Percentiles rank a stretch among this genome's conserved stretches.
Evolutionary conservation across 2,888 invertebrate species (phyloP).

Genomic region (Amphipoea lucens): DNA sequence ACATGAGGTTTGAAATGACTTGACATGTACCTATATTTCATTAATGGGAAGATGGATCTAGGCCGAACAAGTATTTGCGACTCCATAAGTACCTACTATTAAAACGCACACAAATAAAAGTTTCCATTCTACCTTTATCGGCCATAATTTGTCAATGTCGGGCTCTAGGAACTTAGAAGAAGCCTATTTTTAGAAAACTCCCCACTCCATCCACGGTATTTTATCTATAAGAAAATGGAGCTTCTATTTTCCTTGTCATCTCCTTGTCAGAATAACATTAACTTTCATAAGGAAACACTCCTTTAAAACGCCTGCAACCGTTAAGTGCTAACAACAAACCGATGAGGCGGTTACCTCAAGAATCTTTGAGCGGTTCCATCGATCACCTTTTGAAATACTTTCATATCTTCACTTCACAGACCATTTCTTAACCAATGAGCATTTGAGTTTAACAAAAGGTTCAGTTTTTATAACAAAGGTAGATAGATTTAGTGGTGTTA

Average conservation of each 20-base stretch:
- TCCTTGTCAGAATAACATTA: constrained; percentile 14
- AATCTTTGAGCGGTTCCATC: constrained; percentile 19
- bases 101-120: constrained; percentile 1
- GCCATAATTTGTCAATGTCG: constrained; percentile 34
- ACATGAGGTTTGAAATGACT: no score
- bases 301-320: constrained; percentile 3
- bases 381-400: constrained; percentile 36
- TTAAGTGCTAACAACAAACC: neutral
- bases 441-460: constrained; percentile 22
- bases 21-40: neutral
- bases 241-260: constrained; percentile 7
- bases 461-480: constrained; percentile 23
- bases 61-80: neutral
- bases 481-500: neutral
- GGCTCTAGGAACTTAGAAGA: constrained; percentile 9
- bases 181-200: constrained; percentile 11
- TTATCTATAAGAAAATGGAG: neutral
- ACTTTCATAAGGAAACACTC: constrained; percentile 6
- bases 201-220: neutral
- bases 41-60: neutral
- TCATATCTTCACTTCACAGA: constrained; percentile 40
- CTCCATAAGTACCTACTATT: neutral
- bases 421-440: constrained; percentile 35
- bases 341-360: constrained; percentile 7
- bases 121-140: constrained; percentile 4